Evolutionary conservation across 2,888 invertebrate species (phyloP).

Genomic region (Tricholauxania praeusta): DNA sequence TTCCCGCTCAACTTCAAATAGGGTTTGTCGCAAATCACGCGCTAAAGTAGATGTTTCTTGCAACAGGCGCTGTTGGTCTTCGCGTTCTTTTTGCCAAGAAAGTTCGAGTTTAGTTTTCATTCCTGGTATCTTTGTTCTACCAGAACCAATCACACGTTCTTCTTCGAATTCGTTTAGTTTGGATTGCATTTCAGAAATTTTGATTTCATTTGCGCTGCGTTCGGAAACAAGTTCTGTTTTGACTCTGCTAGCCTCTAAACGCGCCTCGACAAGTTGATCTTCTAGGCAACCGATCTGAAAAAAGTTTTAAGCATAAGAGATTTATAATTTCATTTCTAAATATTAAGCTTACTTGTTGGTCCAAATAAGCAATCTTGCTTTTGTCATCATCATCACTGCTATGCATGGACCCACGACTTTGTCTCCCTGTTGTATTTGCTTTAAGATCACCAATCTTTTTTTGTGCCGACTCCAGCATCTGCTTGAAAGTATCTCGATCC

Average conservation of each 20-base stretch:
- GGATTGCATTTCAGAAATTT: slow-evolving; percentile 88
- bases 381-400: slow-evolving; percentile 83
- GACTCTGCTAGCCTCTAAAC: slow-evolving; percentile 83
- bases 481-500: slow-evolving; percentile 89
- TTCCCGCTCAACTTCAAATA: slow-evolving; percentile 91
- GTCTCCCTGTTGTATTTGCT: slow-evolving; percentile 69
- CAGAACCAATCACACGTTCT: slow-evolving; percentile 84
- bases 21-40: slow-evolving; percentile 86
- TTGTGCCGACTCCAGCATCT: slow-evolving; percentile 90
- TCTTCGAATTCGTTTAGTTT: slow-evolving; percentile 82
- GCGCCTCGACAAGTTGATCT: slow-evolving; percentile 88
- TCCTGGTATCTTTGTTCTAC: slow-evolving; percentile 87
- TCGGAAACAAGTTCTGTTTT: slow-evolving; percentile 93
- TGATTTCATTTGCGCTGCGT: slow-evolving; percentile 86
- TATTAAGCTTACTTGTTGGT: slow-evolving; percentile 74
- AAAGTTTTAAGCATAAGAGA: background rate
- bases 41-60: slow-evolving; percentile 93
- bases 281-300: slow-evolving; percentile 80
- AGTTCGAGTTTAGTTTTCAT: slow-evolving; percentile 88
- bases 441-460: slow-evolving; percentile 85
- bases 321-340: background rate
- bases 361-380: slow-evolving; percentile 78
- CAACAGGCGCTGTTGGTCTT: slow-evolving; percentile 89
- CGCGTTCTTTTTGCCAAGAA: slow-evolving; percentile 94
- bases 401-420: slow-evolving; percentile 75